Base-by-base conservation (phyloP, 2,113 vertebrate species). In the Anhinga anhinga region DNA sequence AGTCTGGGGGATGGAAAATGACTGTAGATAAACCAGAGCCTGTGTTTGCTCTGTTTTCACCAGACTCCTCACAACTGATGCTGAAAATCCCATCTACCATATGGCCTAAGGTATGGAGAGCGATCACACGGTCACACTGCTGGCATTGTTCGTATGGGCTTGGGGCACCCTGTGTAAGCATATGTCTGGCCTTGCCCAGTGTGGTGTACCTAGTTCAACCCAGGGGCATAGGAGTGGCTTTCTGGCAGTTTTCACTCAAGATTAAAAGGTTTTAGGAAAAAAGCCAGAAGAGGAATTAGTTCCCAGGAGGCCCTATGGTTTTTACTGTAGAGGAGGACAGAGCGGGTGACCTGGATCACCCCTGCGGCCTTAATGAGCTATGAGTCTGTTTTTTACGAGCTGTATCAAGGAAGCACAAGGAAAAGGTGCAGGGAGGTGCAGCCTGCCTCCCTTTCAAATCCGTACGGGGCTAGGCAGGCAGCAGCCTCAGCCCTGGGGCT, bases 391-490 rank as follows among this genome's bases (percentile, higher is more conserved):
- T 47, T 79, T 73, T 25, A 30, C 1, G 5, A 74, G 26, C 40
- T 62, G 34, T 26, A 23, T 52, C 8, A 5, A 58, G 66, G 55
- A 56, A 52, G 32, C 18, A 8, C 3, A 19, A 72, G 32, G 55
- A 3, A 27, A 38, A 88, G 40, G 22, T 16, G 21, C 34, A 12
- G 36, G 34, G 10, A 71, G 3, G 8, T 62, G 36, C 30, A 87
- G 18, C 3, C 49, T 36, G 42, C 8, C 13, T 23, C 42, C 3
- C 23, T 25, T 58, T 47, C 55, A 40, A 38, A 73, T 23, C 8
- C 4, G 0, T 29, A 27, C 40, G 4, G 65, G 42, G 29, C 13
- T 36, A 23, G 30, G 11, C 6, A 2, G 40, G n/a, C 10, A 3
- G 42, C 47, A 78, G 56, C 36, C 42, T 29, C 20, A 16, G 36